Percentiles rank a stretch among this genome's conserved stretches.
Conservation (phyloP, 2,113 vertebrate genomes). For the Tauraco erythrolophus region DNA sequence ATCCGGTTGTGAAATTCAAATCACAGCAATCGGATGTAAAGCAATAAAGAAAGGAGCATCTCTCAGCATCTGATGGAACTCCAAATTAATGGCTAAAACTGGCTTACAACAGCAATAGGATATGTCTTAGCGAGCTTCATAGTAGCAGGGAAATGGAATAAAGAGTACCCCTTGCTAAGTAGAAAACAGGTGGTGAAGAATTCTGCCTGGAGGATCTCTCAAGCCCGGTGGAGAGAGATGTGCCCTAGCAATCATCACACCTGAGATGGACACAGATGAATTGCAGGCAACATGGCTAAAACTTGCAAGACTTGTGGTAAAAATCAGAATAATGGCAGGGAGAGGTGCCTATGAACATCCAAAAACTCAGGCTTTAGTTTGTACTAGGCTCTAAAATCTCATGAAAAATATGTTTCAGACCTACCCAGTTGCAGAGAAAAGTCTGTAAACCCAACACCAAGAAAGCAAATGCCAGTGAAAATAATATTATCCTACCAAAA, state of each 20-base stretch:
- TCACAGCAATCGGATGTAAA: fast-evolving
- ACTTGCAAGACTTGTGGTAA: neutral
- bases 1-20: neutral
- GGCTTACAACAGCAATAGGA: neutral
- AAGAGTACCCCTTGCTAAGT: neutral
- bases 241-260: neutral
- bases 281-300: neutral
- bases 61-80: neutral
- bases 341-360: neutral
- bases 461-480: neutral
- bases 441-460: neutral
- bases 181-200: neutral
- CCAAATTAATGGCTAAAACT: neutral
- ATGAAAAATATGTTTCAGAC: neutral
- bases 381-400: neutral
- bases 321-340: neutral
- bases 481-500: neutral
- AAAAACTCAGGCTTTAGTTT: neutral
- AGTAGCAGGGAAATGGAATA: neutral
- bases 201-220: neutral
- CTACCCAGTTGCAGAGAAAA: neutral
- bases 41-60: neutral
- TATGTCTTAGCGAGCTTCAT: neutral
- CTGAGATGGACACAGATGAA: neutral
- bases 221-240: fast-evolving